Conservation (phyloP, 2,113 vertebrate genomes). For the Chaetodon trifascialis region DNA sequence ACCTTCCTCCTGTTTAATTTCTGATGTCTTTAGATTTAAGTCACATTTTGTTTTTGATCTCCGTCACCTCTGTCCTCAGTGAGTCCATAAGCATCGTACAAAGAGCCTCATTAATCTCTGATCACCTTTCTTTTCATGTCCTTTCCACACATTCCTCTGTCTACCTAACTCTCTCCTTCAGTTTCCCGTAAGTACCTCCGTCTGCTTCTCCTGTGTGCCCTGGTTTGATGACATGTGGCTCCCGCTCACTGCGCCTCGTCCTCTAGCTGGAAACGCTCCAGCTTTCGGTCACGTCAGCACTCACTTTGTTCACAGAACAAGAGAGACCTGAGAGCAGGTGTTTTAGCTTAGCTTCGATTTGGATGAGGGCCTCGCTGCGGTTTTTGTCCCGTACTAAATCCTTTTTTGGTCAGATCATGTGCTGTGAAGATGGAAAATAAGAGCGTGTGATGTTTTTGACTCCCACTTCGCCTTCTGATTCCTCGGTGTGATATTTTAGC, state of each 20-base stretch:
- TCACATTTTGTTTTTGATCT: not conserved
- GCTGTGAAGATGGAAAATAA: not conserved
- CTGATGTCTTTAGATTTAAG: not conserved
- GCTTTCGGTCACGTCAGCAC: not conserved
- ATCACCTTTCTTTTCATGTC: constrained; percentile 68
- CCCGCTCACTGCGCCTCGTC: not conserved
- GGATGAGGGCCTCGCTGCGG: not conserved
- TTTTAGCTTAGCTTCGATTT: not conserved
- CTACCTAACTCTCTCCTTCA: constrained; percentile 74
- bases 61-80: not conserved
- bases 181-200: constrained; percentile 85
- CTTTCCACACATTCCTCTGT: constrained; percentile 68
- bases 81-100: constrained; percentile 4
- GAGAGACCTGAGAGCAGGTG: not conserved
- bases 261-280: not conserved
- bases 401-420: not conserved
- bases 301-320: constrained; percentile 3
- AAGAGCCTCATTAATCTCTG: constrained; percentile 22
- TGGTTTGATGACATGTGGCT: constrained; percentile 34
- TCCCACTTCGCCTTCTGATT: not conserved
- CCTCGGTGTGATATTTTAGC: constrained; percentile 16
- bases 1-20: not conserved
- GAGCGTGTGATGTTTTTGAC: not conserved
- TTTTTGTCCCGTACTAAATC: not conserved
- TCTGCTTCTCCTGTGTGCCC: constrained; percentile 26